Evolutionary conservation across 2,113 vertebrate species (phyloP), one percentile per base, ranked within the genome.

Genomic region (Sinocyclocheilus anshuiensis): DNA sequence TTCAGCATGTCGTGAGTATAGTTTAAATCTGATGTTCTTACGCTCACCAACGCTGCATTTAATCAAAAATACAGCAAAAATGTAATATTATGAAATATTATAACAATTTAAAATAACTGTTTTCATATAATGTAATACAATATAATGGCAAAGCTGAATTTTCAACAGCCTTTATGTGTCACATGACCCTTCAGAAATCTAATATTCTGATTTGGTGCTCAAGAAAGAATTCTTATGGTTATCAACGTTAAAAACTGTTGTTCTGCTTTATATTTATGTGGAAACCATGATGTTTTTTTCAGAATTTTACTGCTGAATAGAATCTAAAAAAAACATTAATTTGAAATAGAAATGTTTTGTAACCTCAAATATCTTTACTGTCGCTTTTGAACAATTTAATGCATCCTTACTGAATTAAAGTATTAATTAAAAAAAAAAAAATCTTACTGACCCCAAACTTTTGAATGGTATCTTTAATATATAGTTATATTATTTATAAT

Each of bases 1-100:
- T 99, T 99, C 90, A 99, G 97, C 93, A 98, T 98, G 98, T 94
- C 94, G 97, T 99, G 93, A 97, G 98, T 97, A 71, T 1, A 15
- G 22, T 61, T 61, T n/a, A 61, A 22, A 22, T 57, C 18, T 20
- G 0, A 59, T 59, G 18, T 57, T 72, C 69, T 39, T 22, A 22
- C 20, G 0, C 18, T 71, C 26, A 33, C 26, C 26, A 69, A 69
- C 6, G 29, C 26, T 33, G 6, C 65, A 67, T 67, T 39, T 39
- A 8, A 39, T 72, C 18, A 39, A 72, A 72, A 72, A 39, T 71
- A 36, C 67, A 33, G 67, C 8, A 36, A 67, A 29, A 45, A 71
- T 2, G 18, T 5, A 10, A 59, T 22, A 3, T 61, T 61, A 6
- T 20, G 18, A 8, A 39, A 5, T 71, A 20, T 71, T 39, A 20